Evolutionary conservation across 2,888 invertebrate genomes (phyloP).

Genomic region (Ramazzottius varieornatus): DNA sequence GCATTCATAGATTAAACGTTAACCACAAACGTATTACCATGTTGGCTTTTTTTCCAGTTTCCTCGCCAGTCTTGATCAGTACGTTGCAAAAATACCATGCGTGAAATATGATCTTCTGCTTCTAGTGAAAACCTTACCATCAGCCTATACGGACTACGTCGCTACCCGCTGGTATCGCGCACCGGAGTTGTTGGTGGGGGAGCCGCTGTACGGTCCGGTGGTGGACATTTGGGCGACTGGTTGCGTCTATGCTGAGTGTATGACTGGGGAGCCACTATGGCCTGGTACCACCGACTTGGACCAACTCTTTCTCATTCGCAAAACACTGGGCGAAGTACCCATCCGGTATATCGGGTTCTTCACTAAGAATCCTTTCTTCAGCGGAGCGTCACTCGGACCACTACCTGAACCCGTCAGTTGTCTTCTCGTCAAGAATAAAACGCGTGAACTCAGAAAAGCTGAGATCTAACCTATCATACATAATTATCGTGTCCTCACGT

Average conservation of each 20-base stretch:
- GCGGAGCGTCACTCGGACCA: background rate
- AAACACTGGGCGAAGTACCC: slow-evolving; percentile 40
- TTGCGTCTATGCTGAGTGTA: slow-evolving; percentile 29
- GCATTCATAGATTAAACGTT: too few relatives aligned
- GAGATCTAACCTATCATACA: background rate
- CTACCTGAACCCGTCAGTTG: background rate
- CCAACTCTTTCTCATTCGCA: slow-evolving; percentile 77
- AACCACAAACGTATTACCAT: too few relatives aligned
- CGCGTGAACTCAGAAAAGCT: background rate
- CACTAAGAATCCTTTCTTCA: background rate
- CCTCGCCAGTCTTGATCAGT: too few relatives aligned
- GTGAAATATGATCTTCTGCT: too few relatives aligned
- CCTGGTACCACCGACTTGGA: slow-evolving; percentile 96
- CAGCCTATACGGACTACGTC: slow-evolving; percentile 77
- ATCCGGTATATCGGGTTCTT: background rate
- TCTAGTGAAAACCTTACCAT: too few relatives aligned
- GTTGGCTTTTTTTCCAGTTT: too few relatives aligned
- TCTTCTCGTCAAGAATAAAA: background rate
- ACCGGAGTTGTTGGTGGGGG: slow-evolving; percentile 84
- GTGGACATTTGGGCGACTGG: slow-evolving; percentile 97
- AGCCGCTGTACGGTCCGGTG: slow-evolving; percentile 40
- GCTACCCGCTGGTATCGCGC: slow-evolving; percentile 96
- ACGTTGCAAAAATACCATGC: too few relatives aligned
- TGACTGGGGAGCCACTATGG: slow-evolving; percentile 67
- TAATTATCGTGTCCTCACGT: slow-evolving; percentile 4